Percentiles rank a stretch among this genome's conserved stretches.
Conservation (phyloP, 2,888 invertebrate species). For the Amphipyra berbera region DNA sequence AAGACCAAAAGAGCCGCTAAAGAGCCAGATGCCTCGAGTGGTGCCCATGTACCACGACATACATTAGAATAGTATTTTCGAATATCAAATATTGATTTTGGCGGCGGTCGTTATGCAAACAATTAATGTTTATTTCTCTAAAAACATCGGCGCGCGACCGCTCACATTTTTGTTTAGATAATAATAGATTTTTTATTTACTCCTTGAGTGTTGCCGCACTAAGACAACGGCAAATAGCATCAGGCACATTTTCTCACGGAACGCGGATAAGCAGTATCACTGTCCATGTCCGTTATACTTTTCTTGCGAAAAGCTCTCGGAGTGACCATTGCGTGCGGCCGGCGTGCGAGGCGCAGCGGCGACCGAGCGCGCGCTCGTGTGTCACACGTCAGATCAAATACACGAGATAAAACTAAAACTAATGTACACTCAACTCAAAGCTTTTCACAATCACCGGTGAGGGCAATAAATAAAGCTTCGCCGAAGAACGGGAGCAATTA, state of each 20-base stretch:
- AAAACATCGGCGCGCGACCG: constrained; percentile 87
- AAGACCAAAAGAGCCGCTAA: constrained; percentile 85
- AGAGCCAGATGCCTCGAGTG: constrained; percentile 80
- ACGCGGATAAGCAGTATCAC: constrained; percentile 56
- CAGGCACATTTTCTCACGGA: constrained; percentile 80
- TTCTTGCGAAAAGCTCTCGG: constrained; percentile 69
- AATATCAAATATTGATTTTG: constrained; percentile 88
- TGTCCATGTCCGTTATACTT: constrained; percentile 64
- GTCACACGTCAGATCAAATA: constrained; percentile 86
- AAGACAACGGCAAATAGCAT: constrained; percentile 77
- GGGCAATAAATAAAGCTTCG: constrained; percentile 89
- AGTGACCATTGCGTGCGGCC: constrained; percentile 50
- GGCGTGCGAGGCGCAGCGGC: constrained; percentile 51
- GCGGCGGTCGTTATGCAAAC: constrained; percentile 87
- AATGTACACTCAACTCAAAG: constrained; percentile 86
- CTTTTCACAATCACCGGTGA: constrained; percentile 87
- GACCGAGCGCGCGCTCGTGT: constrained; percentile 71
- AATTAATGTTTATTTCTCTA: constrained; percentile 89
- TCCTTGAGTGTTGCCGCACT: constrained; percentile 79
- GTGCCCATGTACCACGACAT: constrained; percentile 80
- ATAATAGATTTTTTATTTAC: constrained; percentile 88
- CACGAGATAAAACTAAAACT: constrained; percentile 86
- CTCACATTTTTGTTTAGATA: constrained; percentile 86
- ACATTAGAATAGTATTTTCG: constrained; percentile 89
- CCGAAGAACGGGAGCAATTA: constrained; percentile 89